Evolutionary conservation across 2,888 invertebrate species (phyloP).

Genomic region (Brachyopa scutellaris): DNA sequence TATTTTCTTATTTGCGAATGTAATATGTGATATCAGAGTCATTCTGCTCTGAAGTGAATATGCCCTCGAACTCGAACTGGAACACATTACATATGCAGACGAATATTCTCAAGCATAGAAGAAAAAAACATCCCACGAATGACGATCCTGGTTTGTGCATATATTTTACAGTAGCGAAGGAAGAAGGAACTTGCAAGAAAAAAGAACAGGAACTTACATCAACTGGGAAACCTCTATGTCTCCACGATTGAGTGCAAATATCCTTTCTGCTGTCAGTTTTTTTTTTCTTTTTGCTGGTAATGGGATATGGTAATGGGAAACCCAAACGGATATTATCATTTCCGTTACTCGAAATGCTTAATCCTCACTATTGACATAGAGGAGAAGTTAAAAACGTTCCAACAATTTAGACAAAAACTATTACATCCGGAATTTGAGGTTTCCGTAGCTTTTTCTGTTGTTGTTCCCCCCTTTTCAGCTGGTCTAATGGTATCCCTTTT

Average conservation of each 20-base stretch:
- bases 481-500: slow-evolving; percentile 34
- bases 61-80: not conserved
- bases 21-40: slow-evolving; percentile 41
- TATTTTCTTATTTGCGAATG: slow-evolving; percentile 9
- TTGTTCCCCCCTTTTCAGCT: slow-evolving; percentile 6
- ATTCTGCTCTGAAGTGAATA: slow-evolving; percentile 38
- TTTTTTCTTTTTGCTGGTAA: slow-evolving; percentile 71
- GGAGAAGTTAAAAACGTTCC: slow-evolving; percentile 66
- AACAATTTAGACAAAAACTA: slow-evolving; percentile 72
- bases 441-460: not conserved
- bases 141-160: slow-evolving; percentile 58
- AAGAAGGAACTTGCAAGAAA: slow-evolving; percentile 4
- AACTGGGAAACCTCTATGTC: slow-evolving; percentile 48
- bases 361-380: slow-evolving; percentile 72
- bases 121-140: slow-evolving; percentile 25
- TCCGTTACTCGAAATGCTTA: slow-evolving; percentile 72
- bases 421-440: slow-evolving; percentile 65
- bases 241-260: slow-evolving; percentile 68
- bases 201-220: slow-evolving; percentile 46
- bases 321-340: slow-evolving; percentile 72
- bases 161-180: slow-evolving; percentile 25
- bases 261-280: slow-evolving; percentile 69
- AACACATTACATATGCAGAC: slow-evolving; percentile 36
- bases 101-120: slow-evolving; percentile 21
- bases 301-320: slow-evolving; percentile 72